These are phyloP conservation scores for Pterocles burchelli DNA, from an alignment of 2,113 vertebrate species.

Conservation along the genomic window DNA sequence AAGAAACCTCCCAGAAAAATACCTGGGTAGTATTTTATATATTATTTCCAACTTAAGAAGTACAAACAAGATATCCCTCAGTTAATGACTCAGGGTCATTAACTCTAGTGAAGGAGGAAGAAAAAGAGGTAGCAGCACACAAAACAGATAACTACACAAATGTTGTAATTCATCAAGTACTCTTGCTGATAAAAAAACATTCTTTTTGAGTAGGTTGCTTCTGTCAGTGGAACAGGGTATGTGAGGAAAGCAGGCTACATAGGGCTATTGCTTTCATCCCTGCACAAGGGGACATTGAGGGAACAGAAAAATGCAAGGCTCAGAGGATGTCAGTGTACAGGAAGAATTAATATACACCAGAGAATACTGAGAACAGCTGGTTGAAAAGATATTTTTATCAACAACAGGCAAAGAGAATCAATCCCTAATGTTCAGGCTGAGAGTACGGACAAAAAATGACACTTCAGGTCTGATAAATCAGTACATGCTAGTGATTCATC, in stretches of 20 bases:
- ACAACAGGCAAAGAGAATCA: not conserved
- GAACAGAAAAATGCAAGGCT: not conserved
- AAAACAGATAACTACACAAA: not conserved
- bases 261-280: not conserved
- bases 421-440: not conserved
- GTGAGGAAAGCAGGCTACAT: not conserved
- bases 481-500: not conserved
- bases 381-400: conserved; percentile 24
- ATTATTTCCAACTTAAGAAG: not conserved
- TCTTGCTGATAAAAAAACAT: not conserved
- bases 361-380: not conserved
- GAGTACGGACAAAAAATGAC: not conserved
- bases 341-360: not conserved
- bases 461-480: not conserved
- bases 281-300: not conserved
- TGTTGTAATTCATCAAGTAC: not conserved
- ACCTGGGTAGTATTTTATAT: not conserved
- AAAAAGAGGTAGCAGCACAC: not conserved
- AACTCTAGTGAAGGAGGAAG: not conserved
- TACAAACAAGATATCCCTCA: not conserved
- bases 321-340: not conserved
- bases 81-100: not conserved
- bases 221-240: not conserved
- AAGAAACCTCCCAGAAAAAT: not conserved
- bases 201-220: not conserved